phyloP scores from a whole-genome alignment of 2,113 vertebrate genomes.

The Myxocyprinus asiaticus region DNA sequence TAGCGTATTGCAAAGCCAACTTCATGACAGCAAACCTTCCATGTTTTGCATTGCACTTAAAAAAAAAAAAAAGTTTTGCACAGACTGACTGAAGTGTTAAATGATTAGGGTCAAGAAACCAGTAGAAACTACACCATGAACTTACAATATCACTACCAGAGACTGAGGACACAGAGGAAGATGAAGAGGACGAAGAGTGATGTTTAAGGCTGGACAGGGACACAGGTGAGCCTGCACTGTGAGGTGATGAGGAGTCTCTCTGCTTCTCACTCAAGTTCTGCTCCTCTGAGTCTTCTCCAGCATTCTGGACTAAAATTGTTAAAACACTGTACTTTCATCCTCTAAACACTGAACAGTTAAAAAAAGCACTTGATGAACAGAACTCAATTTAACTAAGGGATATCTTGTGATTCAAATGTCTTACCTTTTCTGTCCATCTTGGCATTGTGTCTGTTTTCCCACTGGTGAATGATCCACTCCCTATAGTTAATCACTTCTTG shows the following conservation, averaged over 20 bases:
- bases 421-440: slow-evolving; percentile 60
- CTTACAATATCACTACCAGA: slow-evolving; percentile 94
- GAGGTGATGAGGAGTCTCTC: slow-evolving; percentile 79
- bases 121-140: slow-evolving; percentile 1
- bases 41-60: too few species aligned
- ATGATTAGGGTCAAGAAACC: too few species aligned
- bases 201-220: slow-evolving; percentile 84
- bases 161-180: slow-evolving; percentile 76
- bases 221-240: slow-evolving; percentile 81
- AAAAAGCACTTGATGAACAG: too few species aligned
- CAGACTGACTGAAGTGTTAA: background rate
- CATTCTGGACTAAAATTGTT: background rate
- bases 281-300: slow-evolving; percentile 58
- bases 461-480: slow-evolving; percentile 95
- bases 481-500: slow-evolving; percentile 93
- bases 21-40: background rate
- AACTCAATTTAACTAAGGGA: background rate
- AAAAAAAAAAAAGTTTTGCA: too few species aligned
- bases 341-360: too few species aligned
- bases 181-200: slow-evolving; percentile 83
- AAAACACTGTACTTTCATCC: background rate
- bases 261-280: slow-evolving; percentile 67
- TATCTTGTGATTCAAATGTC: background rate
- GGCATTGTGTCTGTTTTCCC: slow-evolving; percentile 75
- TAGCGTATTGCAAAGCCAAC: background rate